Evolutionary conservation across 1,140 invertebrate genomes (phyloP).

Genomic region (Notospermus geniculatus): DNA sequence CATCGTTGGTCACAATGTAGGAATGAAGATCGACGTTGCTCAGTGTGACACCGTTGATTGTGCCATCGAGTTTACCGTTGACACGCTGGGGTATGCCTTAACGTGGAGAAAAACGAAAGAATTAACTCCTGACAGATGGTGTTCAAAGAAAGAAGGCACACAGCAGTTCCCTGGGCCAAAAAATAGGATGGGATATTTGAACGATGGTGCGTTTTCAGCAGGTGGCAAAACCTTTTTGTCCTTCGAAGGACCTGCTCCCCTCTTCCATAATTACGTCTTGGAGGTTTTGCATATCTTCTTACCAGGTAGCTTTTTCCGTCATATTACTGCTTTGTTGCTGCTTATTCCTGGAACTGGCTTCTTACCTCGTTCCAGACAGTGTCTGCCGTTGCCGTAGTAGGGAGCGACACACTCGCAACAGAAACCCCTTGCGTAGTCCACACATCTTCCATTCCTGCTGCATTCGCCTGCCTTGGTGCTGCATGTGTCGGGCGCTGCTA

Average conservation of each 20-base stretch:
- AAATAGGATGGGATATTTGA: no score
- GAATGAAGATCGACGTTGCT: slow-evolving; percentile 83
- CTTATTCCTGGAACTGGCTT: no score
- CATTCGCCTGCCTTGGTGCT: slow-evolving; percentile 64
- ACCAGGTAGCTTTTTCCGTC: no score
- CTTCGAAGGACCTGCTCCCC: background rate
- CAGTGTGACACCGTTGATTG: slow-evolving; percentile 72
- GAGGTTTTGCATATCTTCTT: no score
- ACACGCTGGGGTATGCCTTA: slow-evolving; percentile 77
- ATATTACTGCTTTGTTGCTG: no score
- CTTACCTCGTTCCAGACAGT: slow-evolving; percentile 78
- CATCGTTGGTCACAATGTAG: slow-evolving; percentile 85
- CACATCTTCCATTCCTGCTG: slow-evolving; percentile 76
- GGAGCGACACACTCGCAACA: slow-evolving; percentile 81
- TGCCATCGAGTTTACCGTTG: slow-evolving; percentile 78
- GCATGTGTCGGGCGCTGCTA: slow-evolving; percentile 55
- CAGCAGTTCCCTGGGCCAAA: no score
- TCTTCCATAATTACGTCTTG: background rate
- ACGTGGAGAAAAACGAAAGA: slow-evolving; percentile 25
- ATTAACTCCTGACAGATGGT: no score
- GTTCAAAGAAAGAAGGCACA: no score
- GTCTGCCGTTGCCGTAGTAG: slow-evolving; percentile 87
- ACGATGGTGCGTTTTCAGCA: no score
- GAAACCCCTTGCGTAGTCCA: slow-evolving; percentile 78
- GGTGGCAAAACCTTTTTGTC: background rate